These are phyloP conservation scores for Erythrolamprus reginae DNA, from an alignment of 2,113 vertebrate species.

Conservation along the genomic window DNA sequence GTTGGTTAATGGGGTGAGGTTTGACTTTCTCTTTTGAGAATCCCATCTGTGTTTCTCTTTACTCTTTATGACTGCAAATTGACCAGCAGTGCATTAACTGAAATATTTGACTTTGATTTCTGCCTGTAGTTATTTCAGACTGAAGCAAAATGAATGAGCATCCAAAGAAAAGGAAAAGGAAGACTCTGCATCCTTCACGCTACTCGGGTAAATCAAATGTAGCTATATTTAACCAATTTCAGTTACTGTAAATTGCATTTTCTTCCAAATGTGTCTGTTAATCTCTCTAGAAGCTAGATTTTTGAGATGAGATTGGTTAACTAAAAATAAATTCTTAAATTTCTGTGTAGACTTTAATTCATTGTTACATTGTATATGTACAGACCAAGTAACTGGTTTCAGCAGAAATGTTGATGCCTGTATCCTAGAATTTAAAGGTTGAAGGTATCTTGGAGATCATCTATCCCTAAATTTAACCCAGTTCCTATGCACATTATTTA, in stretches of 20 bases:
- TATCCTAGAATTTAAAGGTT: background rate
- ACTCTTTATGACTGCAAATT: background rate
- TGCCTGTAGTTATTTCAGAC: slow-evolving; percentile 35
- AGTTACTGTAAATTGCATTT: background rate
- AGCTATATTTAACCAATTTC: rapidly evolving
- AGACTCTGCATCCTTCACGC: slow-evolving; percentile 76
- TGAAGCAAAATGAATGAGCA: slow-evolving; percentile 75
- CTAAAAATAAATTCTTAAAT: background rate
- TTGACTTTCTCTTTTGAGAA: background rate
- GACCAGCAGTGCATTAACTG: background rate
- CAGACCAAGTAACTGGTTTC: background rate
- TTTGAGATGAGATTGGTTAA: background rate
- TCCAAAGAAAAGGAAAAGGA: slow-evolving; percentile 80
- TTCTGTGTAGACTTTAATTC: background rate
- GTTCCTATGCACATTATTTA: background rate
- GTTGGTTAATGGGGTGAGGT: background rate
- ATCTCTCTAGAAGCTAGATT: background rate
- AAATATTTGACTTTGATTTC: background rate
- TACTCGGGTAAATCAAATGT: slow-evolving; percentile 72
- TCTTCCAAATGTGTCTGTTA: background rate
- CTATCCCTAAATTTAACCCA: background rate
- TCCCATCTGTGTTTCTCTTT: background rate
- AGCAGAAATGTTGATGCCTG: background rate
- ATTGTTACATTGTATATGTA: background rate
- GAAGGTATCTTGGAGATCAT: background rate